These are phyloP conservation scores for Arvicanthis niloticus DNA, from an alignment of 2,113 vertebrate species.

Conservation along the genomic window DNA sequence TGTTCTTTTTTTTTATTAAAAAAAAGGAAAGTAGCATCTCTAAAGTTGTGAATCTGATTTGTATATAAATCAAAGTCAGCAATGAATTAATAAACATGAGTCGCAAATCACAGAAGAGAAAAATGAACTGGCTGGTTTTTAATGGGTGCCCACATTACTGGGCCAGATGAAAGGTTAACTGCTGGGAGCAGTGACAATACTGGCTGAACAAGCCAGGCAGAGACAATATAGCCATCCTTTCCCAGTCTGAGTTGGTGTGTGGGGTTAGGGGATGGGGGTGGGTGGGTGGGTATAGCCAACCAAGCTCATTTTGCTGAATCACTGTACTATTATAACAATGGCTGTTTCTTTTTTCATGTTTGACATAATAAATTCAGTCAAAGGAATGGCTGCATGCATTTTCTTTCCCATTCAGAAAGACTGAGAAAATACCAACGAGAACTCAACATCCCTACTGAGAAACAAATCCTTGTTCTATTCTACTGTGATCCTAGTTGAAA, in stretches of 20 bases:
- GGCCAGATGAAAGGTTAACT: background rate
- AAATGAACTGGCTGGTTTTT: conserved; percentile 8
- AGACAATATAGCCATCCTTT: background rate
- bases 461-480: conserved; percentile 49
- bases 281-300: background rate
- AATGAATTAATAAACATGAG: background rate
- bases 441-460: conserved; percentile 49
- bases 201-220: background rate
- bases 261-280: no score
- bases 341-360: conserved; percentile 54
- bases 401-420: conserved; percentile 69
- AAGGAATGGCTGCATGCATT: conserved; percentile 52
- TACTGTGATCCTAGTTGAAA: background rate
- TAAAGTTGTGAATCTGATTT: conserved; percentile 8
- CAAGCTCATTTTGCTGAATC: conserved; percentile 66
- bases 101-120: conserved; percentile 23
- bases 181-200: background rate
- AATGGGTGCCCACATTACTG: background rate
- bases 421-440: conserved; percentile 61
- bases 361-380: conserved; percentile 60
- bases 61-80: conserved; percentile 30
- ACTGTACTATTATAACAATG: background rate
- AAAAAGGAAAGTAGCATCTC: background rate
- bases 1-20: background rate
- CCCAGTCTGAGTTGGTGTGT: background rate